phyloP scores from a whole-genome alignment of 1,140 invertebrate genomes.

The Pararge aegeria region DNA sequence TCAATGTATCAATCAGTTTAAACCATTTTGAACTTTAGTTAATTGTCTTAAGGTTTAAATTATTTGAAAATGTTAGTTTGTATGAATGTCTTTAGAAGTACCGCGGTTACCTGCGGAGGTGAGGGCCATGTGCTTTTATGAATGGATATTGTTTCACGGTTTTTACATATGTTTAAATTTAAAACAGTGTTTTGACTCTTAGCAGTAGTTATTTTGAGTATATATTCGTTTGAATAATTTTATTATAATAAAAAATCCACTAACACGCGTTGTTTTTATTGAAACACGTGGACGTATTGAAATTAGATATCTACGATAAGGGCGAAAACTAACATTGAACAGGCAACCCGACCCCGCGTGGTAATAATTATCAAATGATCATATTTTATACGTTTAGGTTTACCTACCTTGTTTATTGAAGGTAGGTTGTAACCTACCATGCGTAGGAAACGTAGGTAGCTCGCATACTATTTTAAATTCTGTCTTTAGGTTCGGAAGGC shows the following conservation, averaged over 20 bases:
- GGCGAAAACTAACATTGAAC: no score
- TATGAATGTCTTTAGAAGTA: constrained; percentile 31
- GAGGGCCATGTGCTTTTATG: constrained; percentile 39
- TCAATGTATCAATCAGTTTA: not conserved
- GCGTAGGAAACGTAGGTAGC: no score
- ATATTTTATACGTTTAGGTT: no score
- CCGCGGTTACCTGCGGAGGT: constrained; percentile 49
- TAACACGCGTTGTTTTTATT: constrained; percentile 2
- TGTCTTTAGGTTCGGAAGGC: no score
- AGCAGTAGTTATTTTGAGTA: not conserved
- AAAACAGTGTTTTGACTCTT: not conserved
- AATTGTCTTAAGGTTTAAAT: constrained; percentile 1
- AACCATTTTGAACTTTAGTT: constrained; percentile 7
- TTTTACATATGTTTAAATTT: not conserved
- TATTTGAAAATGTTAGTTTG: not conserved
- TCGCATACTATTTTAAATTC: no score
- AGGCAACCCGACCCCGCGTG: no score
- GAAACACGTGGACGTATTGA: not conserved
- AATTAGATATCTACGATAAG: not conserved
- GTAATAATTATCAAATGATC: no score
- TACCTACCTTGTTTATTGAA: no score
- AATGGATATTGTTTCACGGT: constrained; percentile 35
- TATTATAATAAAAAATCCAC: no score
- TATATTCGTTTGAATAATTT: not conserved
- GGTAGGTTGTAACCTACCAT: no score